These are phyloP conservation scores for Eristalis tenax DNA, from an alignment of 2,888 invertebrate genomes.

Conservation along the genomic window DNA sequence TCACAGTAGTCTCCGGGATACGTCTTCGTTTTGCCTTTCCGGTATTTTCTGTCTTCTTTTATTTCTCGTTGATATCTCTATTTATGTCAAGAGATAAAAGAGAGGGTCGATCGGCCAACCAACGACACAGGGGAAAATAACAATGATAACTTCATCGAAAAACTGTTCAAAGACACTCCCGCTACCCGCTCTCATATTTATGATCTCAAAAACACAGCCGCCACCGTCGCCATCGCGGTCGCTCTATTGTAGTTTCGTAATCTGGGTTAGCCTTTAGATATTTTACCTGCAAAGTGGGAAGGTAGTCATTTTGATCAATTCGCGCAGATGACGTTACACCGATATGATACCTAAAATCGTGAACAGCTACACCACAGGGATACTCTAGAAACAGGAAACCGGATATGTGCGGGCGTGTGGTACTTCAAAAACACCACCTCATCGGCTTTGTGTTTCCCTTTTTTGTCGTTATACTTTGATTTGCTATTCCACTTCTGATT, in stretches of 20 bases:
- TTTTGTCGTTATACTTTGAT: conserved; percentile 31
- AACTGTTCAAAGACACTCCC: conserved; percentile 10
- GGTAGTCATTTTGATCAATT: conserved; percentile 67
- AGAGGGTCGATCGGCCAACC: conserved; percentile 45
- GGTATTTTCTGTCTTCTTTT: conserved; percentile 27
- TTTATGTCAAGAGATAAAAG: conserved; percentile 64
- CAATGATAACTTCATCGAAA: conserved; percentile 66
- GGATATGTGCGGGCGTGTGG: conserved; percentile 47
- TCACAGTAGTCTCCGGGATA: conserved; percentile 25
- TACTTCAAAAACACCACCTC: conserved; percentile 9
- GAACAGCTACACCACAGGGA: not conserved
- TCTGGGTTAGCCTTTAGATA: conserved; percentile 46
- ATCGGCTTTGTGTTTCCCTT: conserved; percentile 26
- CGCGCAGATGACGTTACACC: conserved; percentile 29
- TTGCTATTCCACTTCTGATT: conserved; percentile 66
- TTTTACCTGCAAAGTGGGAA: not conserved
- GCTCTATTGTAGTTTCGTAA: not conserved
- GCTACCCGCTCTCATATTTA: not conserved
- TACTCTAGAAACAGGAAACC: conserved; percentile 61
- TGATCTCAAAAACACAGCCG: not conserved
- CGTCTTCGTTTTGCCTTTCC: conserved; percentile 46
- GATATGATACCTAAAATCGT: not conserved
- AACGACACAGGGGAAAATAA: conserved; percentile 53
- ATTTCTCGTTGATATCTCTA: conserved; percentile 48
- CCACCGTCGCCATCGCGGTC: not conserved